phyloP scores from a whole-genome alignment of 2,113 vertebrate species.

The Syngnathus scovelli region DNA sequence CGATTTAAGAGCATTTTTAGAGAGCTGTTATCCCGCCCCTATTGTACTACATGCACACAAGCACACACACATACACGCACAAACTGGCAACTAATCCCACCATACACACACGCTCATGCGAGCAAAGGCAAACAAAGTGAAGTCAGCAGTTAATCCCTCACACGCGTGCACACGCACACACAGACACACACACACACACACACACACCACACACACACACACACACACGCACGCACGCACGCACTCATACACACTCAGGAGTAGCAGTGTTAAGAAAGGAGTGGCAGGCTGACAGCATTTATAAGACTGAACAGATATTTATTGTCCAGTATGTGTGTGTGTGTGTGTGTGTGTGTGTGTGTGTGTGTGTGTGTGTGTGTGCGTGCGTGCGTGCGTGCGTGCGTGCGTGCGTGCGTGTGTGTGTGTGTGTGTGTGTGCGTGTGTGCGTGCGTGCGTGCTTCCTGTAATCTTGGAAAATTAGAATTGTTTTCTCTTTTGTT shows the following conservation, averaged over 20 bases:
- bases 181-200: constrained; percentile 12
- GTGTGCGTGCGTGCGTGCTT: not conserved
- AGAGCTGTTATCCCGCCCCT: constrained; percentile 31
- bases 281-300: constrained; percentile 22
- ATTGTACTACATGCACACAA: constrained; percentile 20
- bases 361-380: constrained; percentile 6
- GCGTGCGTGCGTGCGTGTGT: not conserved
- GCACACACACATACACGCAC: constrained; percentile 8
- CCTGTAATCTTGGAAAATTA: constrained; percentile 5
- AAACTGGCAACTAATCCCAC: constrained; percentile 8
- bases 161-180: constrained; percentile 6
- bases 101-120: constrained; percentile 9
- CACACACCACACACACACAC: constrained; percentile 12
- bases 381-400: constrained; percentile 1
- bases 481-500: not conserved
- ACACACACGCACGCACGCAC: constrained; percentile 14
- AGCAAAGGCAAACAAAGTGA: constrained; percentile 15
- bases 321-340: constrained; percentile 20
- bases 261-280: constrained; percentile 21
- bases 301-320: constrained; percentile 35
- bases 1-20: constrained; percentile 51
- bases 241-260: constrained; percentile 13
- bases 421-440: not conserved
- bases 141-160: constrained; percentile 24
- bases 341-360: not conserved